Evolutionary conservation across 2,888 invertebrate species (phyloP).

Genomic region (Chloroclystis v-ata): DNA sequence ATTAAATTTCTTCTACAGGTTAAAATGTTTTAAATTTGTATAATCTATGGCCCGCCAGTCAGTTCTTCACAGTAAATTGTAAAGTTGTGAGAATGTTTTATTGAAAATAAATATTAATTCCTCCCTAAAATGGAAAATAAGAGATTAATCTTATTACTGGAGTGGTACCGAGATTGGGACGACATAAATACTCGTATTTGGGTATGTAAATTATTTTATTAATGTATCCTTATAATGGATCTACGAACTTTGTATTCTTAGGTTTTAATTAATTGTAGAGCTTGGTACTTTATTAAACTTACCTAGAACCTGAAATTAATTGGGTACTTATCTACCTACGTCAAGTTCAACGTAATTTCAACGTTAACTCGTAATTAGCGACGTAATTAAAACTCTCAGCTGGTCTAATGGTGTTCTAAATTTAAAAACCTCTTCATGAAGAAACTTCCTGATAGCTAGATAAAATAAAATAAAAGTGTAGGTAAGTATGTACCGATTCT

Average conservation of each 20-base stretch:
- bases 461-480: no score
- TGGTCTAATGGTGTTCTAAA: constrained; percentile 4
- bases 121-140: constrained; percentile 34
- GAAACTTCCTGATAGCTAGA: neutral
- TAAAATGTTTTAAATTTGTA: no score
- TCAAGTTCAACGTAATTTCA: constrained; percentile 4
- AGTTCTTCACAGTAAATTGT: no score
- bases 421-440: constrained; percentile 5
- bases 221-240: no score
- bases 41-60: no score
- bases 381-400: constrained; percentile 3
- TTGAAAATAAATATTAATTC: constrained; percentile 3
- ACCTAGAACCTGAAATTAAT: neutral
- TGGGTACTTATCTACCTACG: neutral
- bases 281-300: neutral
- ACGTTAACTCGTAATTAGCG: constrained; percentile 1
- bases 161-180: constrained; percentile 69
- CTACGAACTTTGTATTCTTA: no score
- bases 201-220: no score
- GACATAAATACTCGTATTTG: constrained; percentile 60
- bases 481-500: no score
- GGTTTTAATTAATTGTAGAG: neutral
- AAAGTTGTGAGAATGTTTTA: no score
- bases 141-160: constrained; percentile 49
- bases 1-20: no score